Conservation (phyloP, 2,888 invertebrate species). For the Heliconius sara region DNA sequence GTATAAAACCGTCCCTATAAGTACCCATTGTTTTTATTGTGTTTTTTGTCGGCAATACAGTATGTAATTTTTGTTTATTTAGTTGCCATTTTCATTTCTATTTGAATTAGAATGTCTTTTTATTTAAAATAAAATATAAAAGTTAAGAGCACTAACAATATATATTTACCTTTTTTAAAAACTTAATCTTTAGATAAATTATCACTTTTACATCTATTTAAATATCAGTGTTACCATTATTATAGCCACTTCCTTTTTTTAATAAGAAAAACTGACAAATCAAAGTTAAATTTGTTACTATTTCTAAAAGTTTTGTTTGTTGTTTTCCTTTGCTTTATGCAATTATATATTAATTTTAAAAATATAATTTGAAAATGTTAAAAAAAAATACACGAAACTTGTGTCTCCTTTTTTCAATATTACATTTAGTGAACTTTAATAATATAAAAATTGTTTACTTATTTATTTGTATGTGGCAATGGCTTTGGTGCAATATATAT, state of each 20-base stretch:
- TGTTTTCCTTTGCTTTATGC: not conserved
- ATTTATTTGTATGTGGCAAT: not conserved
- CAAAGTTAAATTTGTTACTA: not conserved
- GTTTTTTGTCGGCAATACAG: constrained; percentile 4
- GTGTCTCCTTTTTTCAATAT: too few relatives aligned
- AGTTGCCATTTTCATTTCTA: not conserved
- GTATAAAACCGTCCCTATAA: not conserved
- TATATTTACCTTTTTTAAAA: not conserved
- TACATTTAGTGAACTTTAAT: too few relatives aligned
- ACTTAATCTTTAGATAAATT: not conserved
- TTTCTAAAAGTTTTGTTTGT: not conserved
- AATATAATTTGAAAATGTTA: too few relatives aligned
- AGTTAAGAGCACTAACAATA: not conserved
- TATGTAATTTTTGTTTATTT: not conserved
- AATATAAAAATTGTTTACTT: not conserved
- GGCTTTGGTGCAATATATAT: not conserved
- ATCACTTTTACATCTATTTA: constrained; percentile 4
- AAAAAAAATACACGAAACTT: too few relatives aligned
- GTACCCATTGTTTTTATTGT: not conserved
- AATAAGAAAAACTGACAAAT: not conserved
- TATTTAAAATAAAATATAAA: not conserved
- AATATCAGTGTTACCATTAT: constrained; percentile 25
- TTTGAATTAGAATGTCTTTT: not conserved
- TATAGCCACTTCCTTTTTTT: not conserved
- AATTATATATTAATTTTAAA: not conserved